Conservation (phyloP, 2,888 invertebrate species). For the Callimorpha dominula region DNA sequence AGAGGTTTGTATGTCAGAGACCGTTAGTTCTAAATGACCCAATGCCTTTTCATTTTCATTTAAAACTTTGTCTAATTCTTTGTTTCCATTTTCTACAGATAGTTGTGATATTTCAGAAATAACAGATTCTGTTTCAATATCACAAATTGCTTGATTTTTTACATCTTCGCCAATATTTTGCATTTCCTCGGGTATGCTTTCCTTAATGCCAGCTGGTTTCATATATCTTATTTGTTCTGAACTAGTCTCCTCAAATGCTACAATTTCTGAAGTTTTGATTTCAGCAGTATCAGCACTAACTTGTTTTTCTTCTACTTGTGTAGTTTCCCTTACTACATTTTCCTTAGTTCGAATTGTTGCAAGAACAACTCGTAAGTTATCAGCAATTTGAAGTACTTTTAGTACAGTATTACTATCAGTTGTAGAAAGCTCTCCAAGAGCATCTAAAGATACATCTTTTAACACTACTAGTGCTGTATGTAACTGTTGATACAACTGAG, state of each 20-base stretch:
- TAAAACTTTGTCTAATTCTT: background rate
- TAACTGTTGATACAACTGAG: conserved; percentile 48
- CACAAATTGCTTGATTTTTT: background rate
- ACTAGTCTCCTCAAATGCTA: background rate
- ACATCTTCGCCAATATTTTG: background rate
- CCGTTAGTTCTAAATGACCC: background rate
- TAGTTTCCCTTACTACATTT: background rate
- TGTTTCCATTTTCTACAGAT: background rate
- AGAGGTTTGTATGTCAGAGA: background rate
- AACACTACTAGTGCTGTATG: conserved; percentile 48
- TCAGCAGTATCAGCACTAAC: background rate
- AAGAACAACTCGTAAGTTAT: conserved; percentile 46
- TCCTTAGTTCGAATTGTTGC: conserved; percentile 13
- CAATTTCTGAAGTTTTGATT: background rate
- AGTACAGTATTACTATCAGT: conserved; percentile 35
- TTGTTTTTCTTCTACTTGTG: background rate
- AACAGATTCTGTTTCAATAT: background rate
- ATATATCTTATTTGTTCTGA: background rate
- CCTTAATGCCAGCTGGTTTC: background rate
- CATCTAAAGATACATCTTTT: conserved; percentile 43
- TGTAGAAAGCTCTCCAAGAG: conserved; percentile 37
- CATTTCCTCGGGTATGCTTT: background rate
- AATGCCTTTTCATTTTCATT: background rate
- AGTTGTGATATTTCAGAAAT: background rate
- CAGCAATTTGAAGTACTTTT: conserved; percentile 36